Percentiles rank a stretch among this genome's conserved stretches.
Conservation (phyloP, 2,888 invertebrate species). For the Phragmatobia fuliginosa region DNA sequence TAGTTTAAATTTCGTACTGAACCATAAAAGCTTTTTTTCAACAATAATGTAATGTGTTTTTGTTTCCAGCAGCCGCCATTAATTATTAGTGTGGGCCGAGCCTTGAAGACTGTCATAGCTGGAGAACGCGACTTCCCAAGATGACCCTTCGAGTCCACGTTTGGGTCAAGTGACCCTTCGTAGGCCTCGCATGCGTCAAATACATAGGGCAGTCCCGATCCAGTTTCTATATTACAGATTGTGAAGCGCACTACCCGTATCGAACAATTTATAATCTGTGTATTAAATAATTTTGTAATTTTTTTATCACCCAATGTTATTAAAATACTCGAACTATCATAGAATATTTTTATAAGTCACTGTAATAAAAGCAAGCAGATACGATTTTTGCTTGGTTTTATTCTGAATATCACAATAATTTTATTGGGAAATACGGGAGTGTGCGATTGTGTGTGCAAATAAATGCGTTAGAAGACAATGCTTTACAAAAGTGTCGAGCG, state of each 20-base stretch:
- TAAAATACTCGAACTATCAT: slow-evolving; percentile 52
- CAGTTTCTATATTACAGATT: slow-evolving; percentile 59
- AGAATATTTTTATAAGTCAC: slow-evolving; percentile 40
- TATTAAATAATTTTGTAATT: slow-evolving; percentile 24
- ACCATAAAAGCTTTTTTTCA: neutral
- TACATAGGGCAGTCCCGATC: slow-evolving; percentile 42
- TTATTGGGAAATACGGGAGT: slow-evolving; percentile 61
- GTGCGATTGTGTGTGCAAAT: slow-evolving; percentile 68
- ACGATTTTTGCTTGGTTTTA: slow-evolving; percentile 68
- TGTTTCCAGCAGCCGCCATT: slow-evolving; percentile 81
- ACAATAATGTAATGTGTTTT: slow-evolving; percentile 19
- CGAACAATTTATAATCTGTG: slow-evolving; percentile 31
- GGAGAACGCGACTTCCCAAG: slow-evolving; percentile 48
- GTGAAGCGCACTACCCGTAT: slow-evolving; percentile 58
- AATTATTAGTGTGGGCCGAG: slow-evolving; percentile 72
- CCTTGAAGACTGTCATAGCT: slow-evolving; percentile 70
- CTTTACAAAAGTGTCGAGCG: slow-evolving; percentile 70
- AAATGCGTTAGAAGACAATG: slow-evolving; percentile 77
- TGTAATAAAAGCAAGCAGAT: slow-evolving; percentile 71
- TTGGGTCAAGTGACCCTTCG: slow-evolving; percentile 26
- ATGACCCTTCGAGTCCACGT: slow-evolving; percentile 30
- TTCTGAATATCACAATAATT: slow-evolving; percentile 65
- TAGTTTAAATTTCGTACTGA: slow-evolving; percentile 7
- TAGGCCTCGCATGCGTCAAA: slow-evolving; percentile 26
- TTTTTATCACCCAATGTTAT: slow-evolving; percentile 26